These are phyloP conservation scores for Mixornis gularis DNA, from an alignment of 2,113 vertebrate genomes.

Conservation along the genomic window DNA sequence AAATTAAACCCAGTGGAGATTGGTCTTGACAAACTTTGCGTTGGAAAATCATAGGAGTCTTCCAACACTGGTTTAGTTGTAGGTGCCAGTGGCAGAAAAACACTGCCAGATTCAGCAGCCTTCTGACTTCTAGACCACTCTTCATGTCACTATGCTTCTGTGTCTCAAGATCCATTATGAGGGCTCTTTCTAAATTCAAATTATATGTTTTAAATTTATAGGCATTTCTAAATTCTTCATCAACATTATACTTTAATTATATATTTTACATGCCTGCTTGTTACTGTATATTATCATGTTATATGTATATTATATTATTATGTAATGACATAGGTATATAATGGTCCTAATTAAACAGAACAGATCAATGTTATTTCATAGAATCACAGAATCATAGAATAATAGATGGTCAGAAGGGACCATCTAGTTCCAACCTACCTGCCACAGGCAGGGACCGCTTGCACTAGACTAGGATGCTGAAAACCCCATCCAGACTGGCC, in stretches of 20 bases:
- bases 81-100: background rate
- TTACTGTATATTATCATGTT: background rate
- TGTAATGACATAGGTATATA: background rate
- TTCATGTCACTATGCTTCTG: background rate
- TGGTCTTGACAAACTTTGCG: background rate
- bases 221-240: background rate
- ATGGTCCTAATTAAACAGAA: background rate
- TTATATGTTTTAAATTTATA: background rate
- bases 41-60: background rate
- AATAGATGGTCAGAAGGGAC: background rate
- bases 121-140: background rate
- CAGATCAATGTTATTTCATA: background rate
- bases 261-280: background rate
- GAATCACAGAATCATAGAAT: background rate
- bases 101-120: rapidly evolving
- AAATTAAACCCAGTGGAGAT: background rate
- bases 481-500: background rate
- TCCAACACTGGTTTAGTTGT: background rate
- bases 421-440: background rate
- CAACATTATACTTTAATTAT: background rate
- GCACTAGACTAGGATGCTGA: background rate
- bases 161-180: background rate
- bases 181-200: background rate
- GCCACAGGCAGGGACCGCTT: background rate
- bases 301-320: background rate